Evolutionary conservation across 2,113 vertebrate genomes (phyloP), one percentile per base, ranked within the genome.

Genomic region (Bagarius yarrelli): DNA sequence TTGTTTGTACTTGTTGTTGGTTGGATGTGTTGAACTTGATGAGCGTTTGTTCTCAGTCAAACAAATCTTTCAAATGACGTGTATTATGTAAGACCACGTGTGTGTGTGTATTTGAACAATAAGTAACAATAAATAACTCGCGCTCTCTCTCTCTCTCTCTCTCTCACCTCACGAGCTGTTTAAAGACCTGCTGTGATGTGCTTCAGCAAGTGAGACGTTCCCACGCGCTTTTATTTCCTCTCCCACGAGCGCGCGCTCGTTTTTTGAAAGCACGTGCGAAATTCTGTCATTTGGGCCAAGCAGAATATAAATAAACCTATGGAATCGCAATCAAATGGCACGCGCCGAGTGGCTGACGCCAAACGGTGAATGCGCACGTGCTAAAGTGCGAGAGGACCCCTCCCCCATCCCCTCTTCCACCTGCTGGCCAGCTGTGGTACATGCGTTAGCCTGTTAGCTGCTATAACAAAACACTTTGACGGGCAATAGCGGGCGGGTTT

Each of bases 151-250:
- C 69, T n/a, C 61, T 34, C 57, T 40, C 47, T 40, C n/a, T 44
- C 21, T 57, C 44, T 60, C 82, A 74, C 66, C 81, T 76, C 30
- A 30, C 6, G 40, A 59, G 4, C 53, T 18, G n/a, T 70, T 79
- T 81, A 79, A 86, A 76, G 72, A 72, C 80, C 78, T 77, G 81
- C 81, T 25, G 82, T 67, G 70, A 59, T 78, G 77, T 83, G 76
- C 75, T 61, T 79, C 56, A 52, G 61, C n/a, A 60, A 32, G 16
- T 77, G 19, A 32, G 73, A 32, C 27, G n/a, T 52, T 71, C 69
- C 47, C 69, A 71, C 25, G 69, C 69, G n/a, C 15, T 30, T 69
- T 67, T 67, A 25, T 13, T 67, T 47, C 23, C 36, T 15, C 21
- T 2, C n/a, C 1, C 67, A 50, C n/a, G 8, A 47, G 9, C 21